Evolutionary conservation across 2,888 invertebrate genomes (phyloP), one percentile per base, ranked within the genome.

Genomic region (Agriotes lineatus): DNA sequence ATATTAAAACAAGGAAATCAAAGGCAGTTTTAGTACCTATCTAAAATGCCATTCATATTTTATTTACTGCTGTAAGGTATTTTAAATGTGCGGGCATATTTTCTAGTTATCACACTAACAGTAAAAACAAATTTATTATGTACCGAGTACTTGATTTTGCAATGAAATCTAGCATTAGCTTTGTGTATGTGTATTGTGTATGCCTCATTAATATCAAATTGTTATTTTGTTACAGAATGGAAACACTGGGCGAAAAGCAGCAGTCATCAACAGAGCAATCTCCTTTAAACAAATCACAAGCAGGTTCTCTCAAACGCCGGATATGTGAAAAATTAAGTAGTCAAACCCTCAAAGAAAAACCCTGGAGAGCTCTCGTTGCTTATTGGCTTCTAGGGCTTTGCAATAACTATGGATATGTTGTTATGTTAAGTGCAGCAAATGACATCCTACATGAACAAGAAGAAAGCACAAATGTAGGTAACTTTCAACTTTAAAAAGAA

Each of bases 391-490:
- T 96, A 44, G 95, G 95, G 3, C 83, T 95, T 6, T 93, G 93
- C 82, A 95, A 96, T 82, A 96, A 95, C 84, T 95, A 92, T 83
- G 93, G 93, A 58, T 95, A 95, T 82, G 94, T 94, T 39, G 91
- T 95, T 20, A 95, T 95, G 94, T 84, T 95, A 61, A 92, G 91
- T 80, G 94, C 94, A 5, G 95, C 95, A 0, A 90, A 92, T 80
- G 94, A 95, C 81, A 93, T 95, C 56, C 76, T 77, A 16, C 62
- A 72, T 22, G 35, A 69, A 16, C 65, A 73, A 50, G 60, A 61
- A 12, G n/a, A 12, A 30, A 39, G 48, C 30, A 25, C 18, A 19
- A 14, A 19, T 19, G 50, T 61, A 56, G 20, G 14, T 22, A 48
- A 12, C n/a, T n/a, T n/a, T n/a, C n/a, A n/a, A n/a, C n/a, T n/a